Conservation (phyloP, 2,113 vertebrate genomes). For the Falcunculus frontatus region DNA sequence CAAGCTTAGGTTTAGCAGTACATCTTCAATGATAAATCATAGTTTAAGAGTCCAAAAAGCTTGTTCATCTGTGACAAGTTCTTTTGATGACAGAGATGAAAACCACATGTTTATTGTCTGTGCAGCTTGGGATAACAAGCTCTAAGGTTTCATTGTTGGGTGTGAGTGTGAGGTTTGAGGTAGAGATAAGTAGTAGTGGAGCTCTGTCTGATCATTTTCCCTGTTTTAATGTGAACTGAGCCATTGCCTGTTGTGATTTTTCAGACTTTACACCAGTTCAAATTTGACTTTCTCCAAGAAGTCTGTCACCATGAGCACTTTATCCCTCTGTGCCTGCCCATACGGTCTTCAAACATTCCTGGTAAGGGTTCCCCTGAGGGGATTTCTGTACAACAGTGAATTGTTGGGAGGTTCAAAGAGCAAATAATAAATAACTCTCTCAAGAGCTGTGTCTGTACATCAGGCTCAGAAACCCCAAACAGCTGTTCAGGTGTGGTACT, state of each 20-base stretch:
- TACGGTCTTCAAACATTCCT: constrained; percentile 85
- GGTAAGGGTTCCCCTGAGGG: constrained; percentile 51
- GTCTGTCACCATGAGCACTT: constrained; percentile 96
- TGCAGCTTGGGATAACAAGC: not conserved
- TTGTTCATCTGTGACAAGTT: not conserved
- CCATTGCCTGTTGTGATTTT: constrained; percentile 22
- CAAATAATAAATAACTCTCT: not conserved
- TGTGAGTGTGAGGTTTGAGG: not conserved
- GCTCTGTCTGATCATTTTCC: not conserved
- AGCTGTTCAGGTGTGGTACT: not conserved
- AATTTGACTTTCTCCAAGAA: constrained; percentile 96
- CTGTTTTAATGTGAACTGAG: not conserved
- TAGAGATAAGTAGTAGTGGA: not conserved
- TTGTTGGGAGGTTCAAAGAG: not conserved
- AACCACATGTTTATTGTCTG: not conserved
- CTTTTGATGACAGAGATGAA: not conserved
- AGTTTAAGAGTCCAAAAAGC: not conserved
- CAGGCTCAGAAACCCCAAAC: not conserved
- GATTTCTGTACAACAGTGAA: not conserved
- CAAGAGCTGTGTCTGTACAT: fast-evolving
- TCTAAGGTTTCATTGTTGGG: fast-evolving
- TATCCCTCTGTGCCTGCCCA: constrained; percentile 90
- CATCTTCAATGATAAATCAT: not conserved
- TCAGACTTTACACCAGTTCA: constrained; percentile 88
- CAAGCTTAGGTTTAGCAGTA: not conserved